Base-by-base conservation (phyloP, 2,888 invertebrate genomes). In the Idaea dimidiata region DNA sequence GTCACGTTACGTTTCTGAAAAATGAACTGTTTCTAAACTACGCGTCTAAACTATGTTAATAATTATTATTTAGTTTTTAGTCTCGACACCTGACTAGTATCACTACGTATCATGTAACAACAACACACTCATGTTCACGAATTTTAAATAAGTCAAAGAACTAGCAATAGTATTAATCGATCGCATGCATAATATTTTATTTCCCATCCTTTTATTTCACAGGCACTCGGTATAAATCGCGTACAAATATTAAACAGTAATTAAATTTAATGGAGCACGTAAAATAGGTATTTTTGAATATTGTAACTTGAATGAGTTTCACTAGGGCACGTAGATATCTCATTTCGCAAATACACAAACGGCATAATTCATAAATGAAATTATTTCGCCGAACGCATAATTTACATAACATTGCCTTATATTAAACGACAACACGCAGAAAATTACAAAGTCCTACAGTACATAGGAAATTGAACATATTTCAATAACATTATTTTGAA, bases 401-500 rank as follows among this genome's bases (percentile, higher is more conserved):
- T 69, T 68, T 66, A 68, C 66, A 68, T 64, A 66, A 64, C 63
- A 64, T 43, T 65, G 63, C 65, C 68, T 65, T 66, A 65, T 64
- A 67, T 69, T 64, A 63, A 69, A 76, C 71, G 67, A 69, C 72
- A 76, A 77, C 77, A 77, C 78, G 73, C 76, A 76, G 78, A 83
- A 82, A 87, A 86, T 88, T 84, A 87, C 82, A 67, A 83, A 83
- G 69, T 81, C 74, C 80, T 81, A 80, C 82, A 74, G 82, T 84
- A 81, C 80, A 76, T 81, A 85, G 90, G 91, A 91, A 90, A 91
- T 91, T 89, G 88, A 89, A 91, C 90, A 91, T 91, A 91, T 91
- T 90, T 91, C 90, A 91, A 91, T 91, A 89, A 89, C 83, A 87
- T 91, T 87, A 91, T 90, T 89, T 90, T 84, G 88, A 85, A 88